Evolutionary conservation across 2,113 vertebrate genomes (phyloP).

Genomic region (Ibidorhyncha struthersii): DNA sequence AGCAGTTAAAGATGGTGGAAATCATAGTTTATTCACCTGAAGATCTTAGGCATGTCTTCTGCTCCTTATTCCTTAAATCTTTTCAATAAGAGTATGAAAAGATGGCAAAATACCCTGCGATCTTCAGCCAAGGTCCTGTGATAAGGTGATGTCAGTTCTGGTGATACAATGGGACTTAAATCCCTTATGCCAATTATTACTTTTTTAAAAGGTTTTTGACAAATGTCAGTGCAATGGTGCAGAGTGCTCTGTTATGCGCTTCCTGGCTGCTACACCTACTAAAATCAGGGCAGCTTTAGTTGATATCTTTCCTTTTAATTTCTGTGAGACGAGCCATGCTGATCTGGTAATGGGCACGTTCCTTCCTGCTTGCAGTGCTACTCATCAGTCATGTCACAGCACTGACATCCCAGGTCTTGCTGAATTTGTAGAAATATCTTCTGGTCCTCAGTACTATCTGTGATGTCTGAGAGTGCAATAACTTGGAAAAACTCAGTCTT

Average conservation of each 20-base stretch:
- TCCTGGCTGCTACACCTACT: background rate
- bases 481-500: no score
- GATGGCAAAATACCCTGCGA: background rate
- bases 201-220: background rate
- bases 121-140: background rate
- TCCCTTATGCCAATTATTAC: background rate
- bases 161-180: background rate
- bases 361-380: background rate
- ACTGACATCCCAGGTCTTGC: background rate
- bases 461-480: background rate
- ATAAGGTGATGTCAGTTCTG: background rate
- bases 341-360: conserved; percentile 17
- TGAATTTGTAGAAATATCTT: background rate
- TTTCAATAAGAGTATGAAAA: background rate
- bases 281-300: conserved; percentile 9
- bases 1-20: background rate
- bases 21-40: background rate
- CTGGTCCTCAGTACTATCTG: background rate
- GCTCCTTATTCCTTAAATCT: background rate
- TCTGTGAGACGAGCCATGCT: conserved; percentile 55
- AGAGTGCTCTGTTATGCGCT: background rate
- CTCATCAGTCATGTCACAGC: background rate
- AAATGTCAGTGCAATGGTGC: background rate
- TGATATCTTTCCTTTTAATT: conserved; percentile 17
- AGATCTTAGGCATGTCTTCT: background rate